These are phyloP conservation scores for Mimachlamys varia DNA, from an alignment of 2,888 invertebrate species.

Conservation along the genomic window DNA sequence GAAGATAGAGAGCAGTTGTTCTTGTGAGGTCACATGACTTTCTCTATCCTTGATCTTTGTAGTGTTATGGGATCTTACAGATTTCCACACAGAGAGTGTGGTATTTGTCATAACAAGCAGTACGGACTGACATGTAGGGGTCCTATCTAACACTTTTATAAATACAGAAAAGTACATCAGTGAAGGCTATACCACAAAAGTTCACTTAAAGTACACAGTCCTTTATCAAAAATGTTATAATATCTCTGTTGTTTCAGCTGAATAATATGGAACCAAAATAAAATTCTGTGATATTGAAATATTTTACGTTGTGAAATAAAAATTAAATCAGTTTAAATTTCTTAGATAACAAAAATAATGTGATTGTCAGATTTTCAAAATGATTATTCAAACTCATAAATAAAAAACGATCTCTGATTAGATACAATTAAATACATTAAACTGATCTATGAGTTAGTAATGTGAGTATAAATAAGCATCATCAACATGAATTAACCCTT, in stretches of 20 bases:
- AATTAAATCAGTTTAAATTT: too few relatives aligned
- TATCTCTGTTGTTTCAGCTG: too few relatives aligned
- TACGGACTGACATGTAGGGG: not conserved
- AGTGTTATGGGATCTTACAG: constrained; percentile 1
- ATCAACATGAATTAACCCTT: too few relatives aligned
- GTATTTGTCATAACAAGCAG: not conserved
- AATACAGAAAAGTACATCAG: not conserved
- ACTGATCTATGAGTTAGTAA: not conserved
- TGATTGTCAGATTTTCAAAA: too few relatives aligned
- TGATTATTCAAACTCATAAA: too few relatives aligned
- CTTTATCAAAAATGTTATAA: not conserved
- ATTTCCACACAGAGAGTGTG: constrained; percentile 16
- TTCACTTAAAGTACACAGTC: not conserved
- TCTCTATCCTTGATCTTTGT: not conserved
- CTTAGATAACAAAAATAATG: too few relatives aligned
- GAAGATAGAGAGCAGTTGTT: not conserved
- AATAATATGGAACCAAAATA: too few relatives aligned
- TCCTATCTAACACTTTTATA: not conserved
- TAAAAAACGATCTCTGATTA: too few relatives aligned
- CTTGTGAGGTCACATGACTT: not conserved
- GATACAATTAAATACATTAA: not conserved
- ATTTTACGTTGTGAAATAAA: too few relatives aligned
- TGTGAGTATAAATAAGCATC: too few relatives aligned
- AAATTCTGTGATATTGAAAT: too few relatives aligned
- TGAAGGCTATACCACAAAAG: not conserved